phyloP scores from a whole-genome alignment of 2,797 vertebrate genomes.

The Diplodus puntazzo region DNA sequence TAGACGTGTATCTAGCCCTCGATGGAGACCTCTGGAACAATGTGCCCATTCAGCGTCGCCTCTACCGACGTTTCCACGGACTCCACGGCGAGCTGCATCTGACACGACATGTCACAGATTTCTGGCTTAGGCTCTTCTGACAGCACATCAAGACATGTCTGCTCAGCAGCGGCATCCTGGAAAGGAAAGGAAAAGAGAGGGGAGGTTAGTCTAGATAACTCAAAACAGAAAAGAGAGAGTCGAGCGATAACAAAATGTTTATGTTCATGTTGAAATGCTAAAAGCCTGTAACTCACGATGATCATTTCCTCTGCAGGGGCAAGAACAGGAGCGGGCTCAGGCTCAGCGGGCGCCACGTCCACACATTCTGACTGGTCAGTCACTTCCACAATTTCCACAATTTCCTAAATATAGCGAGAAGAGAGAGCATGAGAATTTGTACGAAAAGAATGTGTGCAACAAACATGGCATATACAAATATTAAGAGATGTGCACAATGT shows the following conservation, averaged over 20 bases:
- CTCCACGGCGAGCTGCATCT: slow-evolving; percentile 63
- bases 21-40: slow-evolving; percentile 75
- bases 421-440: not conserved
- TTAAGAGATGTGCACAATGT: not conserved
- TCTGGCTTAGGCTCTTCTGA: slow-evolving; percentile 55
- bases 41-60: slow-evolving; percentile 71
- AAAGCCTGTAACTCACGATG: slow-evolving; percentile 46
- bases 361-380: slow-evolving; percentile 49
- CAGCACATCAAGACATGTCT: slow-evolving; percentile 40
- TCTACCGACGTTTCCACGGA: slow-evolving; percentile 72
- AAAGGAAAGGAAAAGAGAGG: not conserved
- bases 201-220: not conserved
- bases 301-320: slow-evolving; percentile 49
- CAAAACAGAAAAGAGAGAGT: no score
- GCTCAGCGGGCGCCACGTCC: slow-evolving; percentile 28
- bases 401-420: slow-evolving; percentile 53
- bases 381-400: slow-evolving; percentile 29
- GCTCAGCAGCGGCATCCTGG: slow-evolving; percentile 52
- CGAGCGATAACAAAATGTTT: no score
- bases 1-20: slow-evolving; percentile 68
- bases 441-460: not conserved
- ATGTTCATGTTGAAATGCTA: no score
- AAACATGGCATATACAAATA: not conserved
- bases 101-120: slow-evolving; percentile 66
- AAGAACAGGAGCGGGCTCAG: slow-evolving; percentile 23